These are phyloP conservation scores for Cyanistes caeruleus DNA, from an alignment of 2,113 vertebrate species.

Conservation along the genomic window DNA sequence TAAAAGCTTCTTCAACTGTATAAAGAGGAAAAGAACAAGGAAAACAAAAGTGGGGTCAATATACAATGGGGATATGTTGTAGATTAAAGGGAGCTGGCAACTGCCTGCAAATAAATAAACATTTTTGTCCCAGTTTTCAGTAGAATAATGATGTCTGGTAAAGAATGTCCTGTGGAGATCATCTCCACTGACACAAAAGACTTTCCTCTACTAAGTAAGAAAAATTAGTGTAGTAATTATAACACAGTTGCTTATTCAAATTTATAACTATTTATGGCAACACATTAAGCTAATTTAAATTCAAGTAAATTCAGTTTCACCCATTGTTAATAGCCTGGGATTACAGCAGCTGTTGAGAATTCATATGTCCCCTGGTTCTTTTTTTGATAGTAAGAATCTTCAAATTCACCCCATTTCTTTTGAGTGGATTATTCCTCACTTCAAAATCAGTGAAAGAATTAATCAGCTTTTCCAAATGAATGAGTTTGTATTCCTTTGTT, in stretches of 20 bases:
- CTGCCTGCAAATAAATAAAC: background rate
- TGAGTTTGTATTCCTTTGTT: background rate
- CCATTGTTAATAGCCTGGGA: background rate
- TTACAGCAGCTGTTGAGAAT: background rate
- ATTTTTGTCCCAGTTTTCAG: background rate
- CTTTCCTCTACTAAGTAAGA: background rate
- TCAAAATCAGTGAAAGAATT: constrained; percentile 17
- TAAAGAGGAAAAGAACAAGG: background rate
- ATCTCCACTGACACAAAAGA: background rate
- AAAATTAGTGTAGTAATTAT: background rate
- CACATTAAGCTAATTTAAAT: constrained; percentile 16
- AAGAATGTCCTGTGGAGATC: background rate
- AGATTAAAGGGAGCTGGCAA: background rate
- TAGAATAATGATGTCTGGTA: background rate
- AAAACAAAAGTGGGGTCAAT: background rate
- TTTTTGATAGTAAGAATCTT: background rate
- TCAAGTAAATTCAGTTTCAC: constrained; percentile 12
- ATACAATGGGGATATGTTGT: background rate
- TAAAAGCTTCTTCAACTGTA: background rate
- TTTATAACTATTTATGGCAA: constrained; percentile 13
- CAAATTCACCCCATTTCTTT: background rate
- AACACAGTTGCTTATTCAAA: constrained; percentile 29
- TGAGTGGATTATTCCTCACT: constrained; percentile 6
- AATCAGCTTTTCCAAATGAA: constrained; percentile 36
- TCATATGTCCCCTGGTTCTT: background rate